A percentile compares a stretch with the other conserved stretches of the same genome.
Conservation (phyloP, 1,140 invertebrate species). For the Laupala kohalensis region DNA sequence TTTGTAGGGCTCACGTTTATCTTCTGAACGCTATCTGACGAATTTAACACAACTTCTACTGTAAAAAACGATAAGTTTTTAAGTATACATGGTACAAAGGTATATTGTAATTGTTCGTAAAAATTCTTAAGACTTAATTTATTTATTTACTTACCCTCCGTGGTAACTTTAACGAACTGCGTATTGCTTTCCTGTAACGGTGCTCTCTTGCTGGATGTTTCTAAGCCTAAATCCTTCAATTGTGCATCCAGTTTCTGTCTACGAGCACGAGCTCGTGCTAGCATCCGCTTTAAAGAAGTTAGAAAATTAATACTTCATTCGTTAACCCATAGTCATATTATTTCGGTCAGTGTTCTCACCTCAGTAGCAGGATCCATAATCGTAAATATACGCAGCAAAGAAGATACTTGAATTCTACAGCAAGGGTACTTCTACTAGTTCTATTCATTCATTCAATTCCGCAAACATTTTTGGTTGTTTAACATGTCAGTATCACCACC, state of each 20-base stretch:
- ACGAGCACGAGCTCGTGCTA: conserved; percentile 38
- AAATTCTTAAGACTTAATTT: neutral
- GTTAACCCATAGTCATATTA: neutral
- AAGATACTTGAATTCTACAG: too few species aligned
- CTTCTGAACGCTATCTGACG: neutral
- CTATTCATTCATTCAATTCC: too few species aligned
- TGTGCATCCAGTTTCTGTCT: conserved; percentile 35
- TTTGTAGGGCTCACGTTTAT: neutral
- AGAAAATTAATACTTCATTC: neutral
- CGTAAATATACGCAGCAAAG: too few species aligned
- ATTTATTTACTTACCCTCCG: neutral
- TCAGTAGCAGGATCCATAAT: neutral
- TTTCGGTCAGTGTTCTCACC: neutral
- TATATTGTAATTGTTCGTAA: neutral
- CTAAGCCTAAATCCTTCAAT: conserved; percentile 30
- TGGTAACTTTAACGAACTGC: conserved; percentile 1
- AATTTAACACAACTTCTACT: conserved; percentile 9
- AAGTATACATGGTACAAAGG: neutral
- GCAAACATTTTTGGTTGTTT: too few species aligned
- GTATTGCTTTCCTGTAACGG: conserved; percentile 28
- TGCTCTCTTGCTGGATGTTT: conserved; percentile 25
- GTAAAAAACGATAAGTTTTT: conserved; percentile 6
- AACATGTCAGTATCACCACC: too few species aligned
- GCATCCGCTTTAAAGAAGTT: conserved; percentile 30
- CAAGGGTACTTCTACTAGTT: too few species aligned